These are phyloP conservation scores for Trichechus manatus DNA, from an alignment of 2,113 vertebrate genomes.

Conservation along the genomic window DNA sequence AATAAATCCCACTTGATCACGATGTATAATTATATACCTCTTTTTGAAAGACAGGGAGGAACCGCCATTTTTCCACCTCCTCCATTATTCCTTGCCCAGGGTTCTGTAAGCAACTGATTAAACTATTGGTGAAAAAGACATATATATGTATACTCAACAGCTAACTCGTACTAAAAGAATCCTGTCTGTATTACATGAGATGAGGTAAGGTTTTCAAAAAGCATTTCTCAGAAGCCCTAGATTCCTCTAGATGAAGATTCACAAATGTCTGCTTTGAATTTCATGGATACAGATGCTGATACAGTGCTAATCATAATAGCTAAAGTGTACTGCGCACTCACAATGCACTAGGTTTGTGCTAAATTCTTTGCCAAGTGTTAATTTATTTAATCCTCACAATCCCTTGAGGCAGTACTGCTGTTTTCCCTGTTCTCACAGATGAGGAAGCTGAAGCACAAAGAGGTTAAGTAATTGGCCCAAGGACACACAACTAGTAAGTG, in stretches of 20 bases:
- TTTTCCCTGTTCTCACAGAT: neutral
- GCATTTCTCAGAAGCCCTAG: neutral
- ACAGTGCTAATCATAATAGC: neutral
- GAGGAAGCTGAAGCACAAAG: neutral
- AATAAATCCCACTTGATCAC: too few relatives aligned
- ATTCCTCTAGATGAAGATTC: neutral
- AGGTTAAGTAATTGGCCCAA: neutral
- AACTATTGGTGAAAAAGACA: neutral
- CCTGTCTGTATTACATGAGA: neutral
- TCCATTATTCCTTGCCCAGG: neutral
- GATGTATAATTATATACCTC: neutral
- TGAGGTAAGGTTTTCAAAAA: neutral
- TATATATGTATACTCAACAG: neutral
- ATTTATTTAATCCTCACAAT: neutral
- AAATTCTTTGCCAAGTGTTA: neutral
- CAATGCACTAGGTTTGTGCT: neutral
- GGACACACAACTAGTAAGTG: neutral
- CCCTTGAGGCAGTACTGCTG: neutral
- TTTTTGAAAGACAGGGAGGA: neutral
- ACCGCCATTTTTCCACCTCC: neutral
- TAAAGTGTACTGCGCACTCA: too few relatives aligned
- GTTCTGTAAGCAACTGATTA: neutral
- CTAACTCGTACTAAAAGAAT: neutral
- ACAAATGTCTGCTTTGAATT: neutral
- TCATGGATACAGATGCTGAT: neutral